These are phyloP conservation scores for human (Homo sapiens) DNA, from an alignment of 2,113 vertebrate species.

Conservation along the genomic window DNA sequence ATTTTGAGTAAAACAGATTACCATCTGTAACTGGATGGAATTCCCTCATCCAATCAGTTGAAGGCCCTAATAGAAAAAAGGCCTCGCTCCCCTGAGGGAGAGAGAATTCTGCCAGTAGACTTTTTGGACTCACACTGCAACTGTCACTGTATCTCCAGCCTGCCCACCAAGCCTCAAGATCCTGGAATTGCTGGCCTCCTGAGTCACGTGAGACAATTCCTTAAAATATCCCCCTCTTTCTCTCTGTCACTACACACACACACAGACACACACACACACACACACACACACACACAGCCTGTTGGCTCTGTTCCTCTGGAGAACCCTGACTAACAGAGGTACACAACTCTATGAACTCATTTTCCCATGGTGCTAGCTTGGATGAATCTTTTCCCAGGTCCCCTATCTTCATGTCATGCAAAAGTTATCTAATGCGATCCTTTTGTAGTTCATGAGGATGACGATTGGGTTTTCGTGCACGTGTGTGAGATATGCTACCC, in stretches of 20 bases:
- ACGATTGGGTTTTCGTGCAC: too few species aligned
- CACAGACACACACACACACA: background rate
- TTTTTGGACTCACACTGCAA: background rate
- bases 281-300: background rate
- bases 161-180: background rate
- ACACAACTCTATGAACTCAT: background rate
- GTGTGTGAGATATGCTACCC: too few species aligned
- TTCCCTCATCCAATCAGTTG: background rate
- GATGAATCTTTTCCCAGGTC: background rate
- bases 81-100: background rate
- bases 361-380: background rate
- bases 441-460: too few species aligned
- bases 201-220: background rate
- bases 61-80: background rate
- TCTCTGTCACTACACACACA: background rate
- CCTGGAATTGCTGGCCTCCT: background rate
- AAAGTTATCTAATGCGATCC: background rate
- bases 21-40: background rate
- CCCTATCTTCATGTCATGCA: background rate
- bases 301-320: background rate
- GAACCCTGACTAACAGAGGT: background rate
- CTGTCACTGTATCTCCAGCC: background rate
- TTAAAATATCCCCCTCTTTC: background rate
- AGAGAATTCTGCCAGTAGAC: background rate
- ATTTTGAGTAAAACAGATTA: background rate